Conservation (phyloP, 2,888 invertebrate genomes). For the Athetis lepigone region DNA sequence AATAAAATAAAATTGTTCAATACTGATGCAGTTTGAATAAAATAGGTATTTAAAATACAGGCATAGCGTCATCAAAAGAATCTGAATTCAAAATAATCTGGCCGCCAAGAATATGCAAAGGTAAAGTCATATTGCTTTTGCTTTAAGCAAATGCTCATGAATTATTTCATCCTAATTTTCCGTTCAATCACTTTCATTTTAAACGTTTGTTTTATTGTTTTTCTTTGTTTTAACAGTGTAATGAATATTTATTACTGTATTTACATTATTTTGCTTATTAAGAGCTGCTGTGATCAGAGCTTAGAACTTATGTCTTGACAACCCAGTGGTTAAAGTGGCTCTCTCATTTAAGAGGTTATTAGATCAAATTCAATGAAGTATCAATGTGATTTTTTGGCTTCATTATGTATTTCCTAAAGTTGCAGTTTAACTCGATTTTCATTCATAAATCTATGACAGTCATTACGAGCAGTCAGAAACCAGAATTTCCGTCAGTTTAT, state of each 20-base stretch:
- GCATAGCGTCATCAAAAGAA: not conserved
- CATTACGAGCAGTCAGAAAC: too few relatives aligned
- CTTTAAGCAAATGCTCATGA: slow-evolving; percentile 33
- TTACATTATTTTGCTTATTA: slow-evolving; percentile 20
- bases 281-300: not conserved
- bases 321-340: too few relatives aligned
- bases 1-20: too few relatives aligned
- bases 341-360: too few relatives aligned
- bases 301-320: too few relatives aligned
- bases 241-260: slow-evolving; percentile 33
- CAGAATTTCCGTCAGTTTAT: too few relatives aligned
- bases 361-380: too few relatives aligned
- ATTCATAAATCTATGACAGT: too few relatives aligned
- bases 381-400: too few relatives aligned
- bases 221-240: slow-evolving; percentile 1
- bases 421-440: too few relatives aligned
- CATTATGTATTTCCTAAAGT: too few relatives aligned
- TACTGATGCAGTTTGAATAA: too few relatives aligned
- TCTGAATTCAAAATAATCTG: not conserved
- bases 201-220: slow-evolving; percentile 25
- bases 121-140: not conserved
- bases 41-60: not conserved
- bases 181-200: slow-evolving; percentile 22
- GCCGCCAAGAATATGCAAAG: slow-evolving; percentile 25
- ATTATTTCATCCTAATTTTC: slow-evolving; percentile 36